A percentile compares a stretch with the other conserved stretches of the same genome.
phyloP scores from a whole-genome alignment of 92 coral and sea anemone genomes.

The Epizoanthus fatuus region DNA sequence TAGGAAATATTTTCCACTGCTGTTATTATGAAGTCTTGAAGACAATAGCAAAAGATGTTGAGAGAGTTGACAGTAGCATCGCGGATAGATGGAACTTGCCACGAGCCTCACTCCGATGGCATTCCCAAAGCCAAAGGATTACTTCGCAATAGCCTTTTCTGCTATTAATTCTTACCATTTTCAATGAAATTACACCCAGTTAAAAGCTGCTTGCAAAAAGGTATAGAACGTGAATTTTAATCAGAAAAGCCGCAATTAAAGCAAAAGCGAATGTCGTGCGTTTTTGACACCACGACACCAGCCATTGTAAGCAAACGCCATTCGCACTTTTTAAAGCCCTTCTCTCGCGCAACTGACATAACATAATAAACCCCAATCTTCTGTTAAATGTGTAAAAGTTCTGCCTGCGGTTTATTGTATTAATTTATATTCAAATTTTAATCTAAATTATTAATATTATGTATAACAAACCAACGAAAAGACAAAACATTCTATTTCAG shows the following conservation, averaged over 20 bases:
- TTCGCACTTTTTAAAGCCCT: neutral
- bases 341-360: neutral
- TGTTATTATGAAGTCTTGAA: too few relatives aligned
- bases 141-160: too few relatives aligned
- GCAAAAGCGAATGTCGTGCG: neutral
- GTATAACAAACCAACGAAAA: too few relatives aligned
- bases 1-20: too few relatives aligned
- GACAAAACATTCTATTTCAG: too few relatives aligned
- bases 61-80: too few relatives aligned
- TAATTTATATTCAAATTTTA: neutral
- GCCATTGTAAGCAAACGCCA: neutral
- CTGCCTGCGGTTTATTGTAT: neutral
- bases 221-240: neutral
- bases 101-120: too few relatives aligned
- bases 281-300: neutral
- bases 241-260: slow-evolving; percentile 17
- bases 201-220: neutral
- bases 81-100: too few relatives aligned
- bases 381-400: neutral
- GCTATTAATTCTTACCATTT: neutral
- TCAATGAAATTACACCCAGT: slow-evolving; percentile 8
- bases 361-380: neutral
- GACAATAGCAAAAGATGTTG: too few relatives aligned
- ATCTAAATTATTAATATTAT: too few relatives aligned
- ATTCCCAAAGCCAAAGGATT: too few relatives aligned